Percentiles rank a stretch among this genome's conserved stretches.
Evolutionary conservation across 2,888 invertebrate species (phyloP).

Genomic region (Oligia fasciuncula): DNA sequence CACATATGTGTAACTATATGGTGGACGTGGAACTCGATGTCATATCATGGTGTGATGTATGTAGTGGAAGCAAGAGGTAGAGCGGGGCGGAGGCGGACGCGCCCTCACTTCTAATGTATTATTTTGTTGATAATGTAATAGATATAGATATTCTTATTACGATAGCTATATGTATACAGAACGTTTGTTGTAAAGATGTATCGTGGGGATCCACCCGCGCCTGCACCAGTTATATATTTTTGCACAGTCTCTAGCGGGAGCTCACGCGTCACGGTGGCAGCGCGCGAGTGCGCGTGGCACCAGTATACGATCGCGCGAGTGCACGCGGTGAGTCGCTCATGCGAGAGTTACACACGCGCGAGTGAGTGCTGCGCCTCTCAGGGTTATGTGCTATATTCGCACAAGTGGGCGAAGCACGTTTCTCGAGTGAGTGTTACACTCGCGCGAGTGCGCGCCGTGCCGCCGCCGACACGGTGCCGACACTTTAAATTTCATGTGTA

Average conservation of each 20-base stretch:
- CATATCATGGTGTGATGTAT: constrained; percentile 87
- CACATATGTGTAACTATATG: constrained; percentile 41
- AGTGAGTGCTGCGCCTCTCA: constrained; percentile 5
- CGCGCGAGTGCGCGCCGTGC: constrained; percentile 27
- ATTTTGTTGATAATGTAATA: constrained; percentile 78
- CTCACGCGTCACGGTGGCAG: constrained; percentile 35
- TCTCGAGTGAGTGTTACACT: not conserved
- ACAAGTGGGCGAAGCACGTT: not conserved
- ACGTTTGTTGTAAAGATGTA: constrained; percentile 70
- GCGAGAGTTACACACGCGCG: constrained; percentile 12
- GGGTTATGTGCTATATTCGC: not conserved
- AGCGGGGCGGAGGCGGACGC: constrained; percentile 37
- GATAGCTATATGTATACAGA: constrained; percentile 79
- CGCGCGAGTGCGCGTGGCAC: constrained; percentile 23
- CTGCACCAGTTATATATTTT: constrained; percentile 87
- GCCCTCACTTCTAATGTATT: constrained; percentile 57
- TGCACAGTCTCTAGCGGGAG: constrained; percentile 76
- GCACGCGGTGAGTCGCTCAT: no score
- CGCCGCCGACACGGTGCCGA: constrained; percentile 39
- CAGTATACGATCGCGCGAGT: not conserved
- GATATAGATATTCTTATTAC: constrained; percentile 75
- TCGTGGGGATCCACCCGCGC: constrained; percentile 66
- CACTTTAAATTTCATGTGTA: constrained; percentile 83
- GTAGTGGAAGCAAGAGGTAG: constrained; percentile 62
- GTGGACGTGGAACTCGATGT: constrained; percentile 75